Evolutionary conservation across 2,797 vertebrate species (phyloP).

Genomic region (Spinus pinus): DNA sequence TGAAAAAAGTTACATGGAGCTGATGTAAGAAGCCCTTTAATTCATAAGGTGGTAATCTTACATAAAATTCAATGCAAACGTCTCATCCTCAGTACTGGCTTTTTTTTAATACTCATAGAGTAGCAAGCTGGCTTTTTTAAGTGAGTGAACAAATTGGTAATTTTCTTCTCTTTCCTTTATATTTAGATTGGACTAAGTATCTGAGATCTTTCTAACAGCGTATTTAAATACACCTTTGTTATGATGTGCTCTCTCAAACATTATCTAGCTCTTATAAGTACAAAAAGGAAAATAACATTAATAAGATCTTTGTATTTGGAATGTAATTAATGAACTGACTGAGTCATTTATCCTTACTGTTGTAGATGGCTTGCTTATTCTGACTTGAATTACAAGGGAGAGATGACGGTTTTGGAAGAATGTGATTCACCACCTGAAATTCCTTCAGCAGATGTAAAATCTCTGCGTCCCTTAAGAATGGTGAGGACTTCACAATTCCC

Average conservation of each 20-base stretch:
- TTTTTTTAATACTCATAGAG: neutral
- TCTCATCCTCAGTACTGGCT: neutral
- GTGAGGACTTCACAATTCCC: constrained; percentile 63
- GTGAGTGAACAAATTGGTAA: neutral
- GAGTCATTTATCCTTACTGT: constrained; percentile 21
- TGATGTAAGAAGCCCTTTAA: neutral
- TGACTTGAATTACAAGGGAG: constrained; percentile 79
- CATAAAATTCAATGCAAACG: neutral
- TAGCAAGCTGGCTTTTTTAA: neutral
- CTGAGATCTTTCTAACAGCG: neutral
- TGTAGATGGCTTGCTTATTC: constrained; percentile 85
- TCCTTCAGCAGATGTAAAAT: constrained; percentile 75
- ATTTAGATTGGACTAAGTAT: neutral
- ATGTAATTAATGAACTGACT: neutral
- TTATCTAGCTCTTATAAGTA: neutral
- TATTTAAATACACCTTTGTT: neutral
- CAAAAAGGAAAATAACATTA: neutral
- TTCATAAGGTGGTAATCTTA: neutral
- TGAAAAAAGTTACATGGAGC: neutral
- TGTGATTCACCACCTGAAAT: constrained; percentile 64
- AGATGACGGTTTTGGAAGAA: constrained; percentile 78
- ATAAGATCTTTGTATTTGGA: neutral
- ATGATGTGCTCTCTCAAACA: neutral
- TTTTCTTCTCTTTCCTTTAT: neutral
- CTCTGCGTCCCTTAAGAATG: constrained; percentile 82